These are phyloP conservation scores for Boloria selene DNA, from an alignment of 2,888 invertebrate genomes.

Conservation along the genomic window DNA sequence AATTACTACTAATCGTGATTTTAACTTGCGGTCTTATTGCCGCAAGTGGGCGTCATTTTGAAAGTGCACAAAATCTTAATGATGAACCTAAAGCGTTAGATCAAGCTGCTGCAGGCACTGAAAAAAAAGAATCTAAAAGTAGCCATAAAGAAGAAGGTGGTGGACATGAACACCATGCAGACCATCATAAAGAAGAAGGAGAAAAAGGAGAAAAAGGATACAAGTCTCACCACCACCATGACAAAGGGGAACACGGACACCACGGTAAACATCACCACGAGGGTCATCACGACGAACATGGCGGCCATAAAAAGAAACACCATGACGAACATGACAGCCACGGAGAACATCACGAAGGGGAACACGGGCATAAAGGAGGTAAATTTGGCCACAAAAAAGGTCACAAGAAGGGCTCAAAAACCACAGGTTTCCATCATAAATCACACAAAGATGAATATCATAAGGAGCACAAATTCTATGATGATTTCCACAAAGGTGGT, in stretches of 20 bases:
- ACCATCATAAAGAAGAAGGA: constrained; percentile 87
- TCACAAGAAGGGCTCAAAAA: constrained; percentile 92
- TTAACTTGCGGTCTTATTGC: constrained; percentile 57
- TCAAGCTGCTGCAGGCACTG: constrained; percentile 76
- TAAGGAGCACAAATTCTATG: constrained; percentile 94
- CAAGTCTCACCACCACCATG: constrained; percentile 88
- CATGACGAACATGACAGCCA: constrained; percentile 89
- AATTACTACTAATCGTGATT: constrained; percentile 57
- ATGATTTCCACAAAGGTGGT: constrained; percentile 92
- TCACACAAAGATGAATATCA: constrained; percentile 94
- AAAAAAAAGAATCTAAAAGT: constrained; percentile 72
- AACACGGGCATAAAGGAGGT: constrained; percentile 89
- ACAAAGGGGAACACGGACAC: constrained; percentile 89
- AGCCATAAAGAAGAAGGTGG: constrained; percentile 85
- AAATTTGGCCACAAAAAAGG: constrained; percentile 92
- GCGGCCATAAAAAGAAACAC: constrained; percentile 90
- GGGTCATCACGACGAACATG: constrained; percentile 89
- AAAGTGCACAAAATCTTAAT: constrained; percentile 48
- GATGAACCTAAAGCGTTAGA: constrained; percentile 51
- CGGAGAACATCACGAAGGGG: constrained; percentile 89
- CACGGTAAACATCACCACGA: constrained; percentile 90
- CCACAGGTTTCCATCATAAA: constrained; percentile 92
- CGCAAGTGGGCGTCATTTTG: constrained; percentile 62
- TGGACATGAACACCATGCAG: constrained; percentile 86
- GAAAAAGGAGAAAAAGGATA: constrained; percentile 91